Base-by-base conservation (phyloP, 2,797 vertebrate species). In the Xiphophorus birchmanni region DNA sequence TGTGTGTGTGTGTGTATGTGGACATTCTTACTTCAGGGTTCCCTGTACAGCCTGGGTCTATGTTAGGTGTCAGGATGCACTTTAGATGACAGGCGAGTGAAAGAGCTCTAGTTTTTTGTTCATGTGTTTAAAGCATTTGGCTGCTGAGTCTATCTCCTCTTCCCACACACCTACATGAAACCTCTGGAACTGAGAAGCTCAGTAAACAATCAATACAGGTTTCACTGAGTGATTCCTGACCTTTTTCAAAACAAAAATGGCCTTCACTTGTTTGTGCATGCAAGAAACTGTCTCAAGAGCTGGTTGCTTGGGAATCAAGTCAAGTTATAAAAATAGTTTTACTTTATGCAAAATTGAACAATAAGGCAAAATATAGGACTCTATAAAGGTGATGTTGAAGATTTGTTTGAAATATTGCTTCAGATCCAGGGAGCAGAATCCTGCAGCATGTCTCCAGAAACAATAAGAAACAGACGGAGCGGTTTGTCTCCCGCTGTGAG, bases 101-200 rank as follows among this genome's bases (percentile, higher is more conserved):
- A 56, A 84, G 80, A 81, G 80, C 80, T 71, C 45, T 63, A 71
- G 87, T 79, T 82, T 74, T 85, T 75, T 85, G 77, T 87, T 87
- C 48, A 2, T 29, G 72, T 75, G 80, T 83, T 89, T 77, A 83
- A 89, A 89, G 82, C 77, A 73, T 83, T 65, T 56, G 18, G 48
- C 48, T 50, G 48, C 18, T 21, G 17, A 50, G 48, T 50, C 48
- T 21, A 2, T 21, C 48, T 9, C 2, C 10, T n/a, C 54, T 9
- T n/a, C 65, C 81, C 60, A 78, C 74, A 74, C 60, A 47, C 2
- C 15, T 48, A 54, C 72, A 37, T 75, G 65, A 73, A 69, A 80
- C 74, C 67, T 71, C 73, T 85, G 77, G 72, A 15, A n/a, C 15
- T 11, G 54, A n/a, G 26, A 44, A 18, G 35, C 83, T 80, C 73